A percentile compares a stretch with the other conserved stretches of the same genome.
phyloP scores from a whole-genome alignment of 2,113 vertebrate genomes.

The Myotis yumanensis region DNA sequence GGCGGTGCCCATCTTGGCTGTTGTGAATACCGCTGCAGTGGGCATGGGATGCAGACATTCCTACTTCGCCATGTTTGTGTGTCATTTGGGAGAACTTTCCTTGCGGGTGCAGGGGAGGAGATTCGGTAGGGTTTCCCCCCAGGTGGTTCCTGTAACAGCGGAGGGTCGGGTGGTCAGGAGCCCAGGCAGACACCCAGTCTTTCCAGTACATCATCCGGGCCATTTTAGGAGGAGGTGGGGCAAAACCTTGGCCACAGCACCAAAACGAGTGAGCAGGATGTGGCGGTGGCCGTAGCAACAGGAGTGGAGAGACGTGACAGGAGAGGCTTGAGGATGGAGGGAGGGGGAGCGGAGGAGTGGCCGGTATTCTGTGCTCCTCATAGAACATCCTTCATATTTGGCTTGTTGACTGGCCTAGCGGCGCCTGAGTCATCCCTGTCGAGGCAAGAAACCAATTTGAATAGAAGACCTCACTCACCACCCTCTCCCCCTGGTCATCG shows the following conservation, averaged over 20 bases:
- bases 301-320: constrained; percentile 44
- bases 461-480: constrained; percentile 55
- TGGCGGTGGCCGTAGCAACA: neutral
- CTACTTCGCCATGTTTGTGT: neutral
- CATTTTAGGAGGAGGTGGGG: constrained; percentile 3
- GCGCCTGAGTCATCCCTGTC: constrained; percentile 69
- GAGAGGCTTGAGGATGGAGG: neutral
- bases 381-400: constrained; percentile 60
- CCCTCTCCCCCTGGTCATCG: neutral
- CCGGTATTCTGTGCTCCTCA: constrained; percentile 17
- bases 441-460: constrained; percentile 60
- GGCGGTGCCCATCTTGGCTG: neutral
- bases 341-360: neutral
- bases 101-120: neutral
- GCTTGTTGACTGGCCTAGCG: constrained; percentile 53
- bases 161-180: neutral
- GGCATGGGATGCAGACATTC: no score
- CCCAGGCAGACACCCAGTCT: neutral
- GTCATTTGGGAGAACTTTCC: neutral
- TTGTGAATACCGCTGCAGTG: neutral
- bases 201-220: neutral
- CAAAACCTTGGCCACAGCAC: neutral
- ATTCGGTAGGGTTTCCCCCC: rapidly evolving
- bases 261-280: constrained; percentile 37
- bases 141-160: neutral